Percentiles rank a stretch among this genome's conserved stretches.
Conservation (phyloP, 2,888 invertebrate species). For the Anorthoa munda region DNA sequence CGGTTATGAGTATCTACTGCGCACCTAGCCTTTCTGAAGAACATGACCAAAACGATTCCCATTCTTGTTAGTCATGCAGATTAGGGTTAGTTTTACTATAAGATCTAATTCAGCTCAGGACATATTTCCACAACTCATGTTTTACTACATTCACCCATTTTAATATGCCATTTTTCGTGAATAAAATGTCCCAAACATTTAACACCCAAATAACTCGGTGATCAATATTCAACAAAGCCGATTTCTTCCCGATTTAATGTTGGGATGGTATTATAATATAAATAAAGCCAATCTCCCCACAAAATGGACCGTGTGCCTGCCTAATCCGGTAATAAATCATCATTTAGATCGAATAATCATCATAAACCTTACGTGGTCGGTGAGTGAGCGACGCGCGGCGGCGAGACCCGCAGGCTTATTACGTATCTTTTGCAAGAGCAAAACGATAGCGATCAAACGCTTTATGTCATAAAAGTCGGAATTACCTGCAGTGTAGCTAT, state of each 20-base stretch:
- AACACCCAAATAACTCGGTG: slow-evolving; percentile 70
- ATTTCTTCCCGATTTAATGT: slow-evolving; percentile 82
- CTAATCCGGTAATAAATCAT: slow-evolving; percentile 90
- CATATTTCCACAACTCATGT: neutral
- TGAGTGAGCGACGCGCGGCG: slow-evolving; percentile 70
- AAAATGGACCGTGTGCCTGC: slow-evolving; percentile 85
- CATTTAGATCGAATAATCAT: slow-evolving; percentile 89
- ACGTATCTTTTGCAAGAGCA: no score
- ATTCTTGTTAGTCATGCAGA: neutral
- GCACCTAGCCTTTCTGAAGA: no score
- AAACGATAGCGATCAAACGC: no score
- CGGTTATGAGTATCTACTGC: no score
- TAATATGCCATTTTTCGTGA: neutral
- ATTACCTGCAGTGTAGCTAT: no score
- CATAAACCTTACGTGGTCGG: slow-evolving; percentile 82
- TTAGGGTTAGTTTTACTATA: neutral
- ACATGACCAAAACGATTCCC: no score
- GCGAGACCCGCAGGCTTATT: no score
- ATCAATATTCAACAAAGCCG: slow-evolving; percentile 80
- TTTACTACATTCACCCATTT: neutral
- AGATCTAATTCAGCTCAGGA: neutral
- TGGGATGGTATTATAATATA: slow-evolving; percentile 82
- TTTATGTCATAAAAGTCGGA: no score
- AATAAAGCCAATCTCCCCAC: slow-evolving; percentile 87
- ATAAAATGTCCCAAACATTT: slow-evolving; percentile 44